Conservation (phyloP, 30 jellyfish, hydroid and myxozoan species). For the Chironex yamaguchii region DNA sequence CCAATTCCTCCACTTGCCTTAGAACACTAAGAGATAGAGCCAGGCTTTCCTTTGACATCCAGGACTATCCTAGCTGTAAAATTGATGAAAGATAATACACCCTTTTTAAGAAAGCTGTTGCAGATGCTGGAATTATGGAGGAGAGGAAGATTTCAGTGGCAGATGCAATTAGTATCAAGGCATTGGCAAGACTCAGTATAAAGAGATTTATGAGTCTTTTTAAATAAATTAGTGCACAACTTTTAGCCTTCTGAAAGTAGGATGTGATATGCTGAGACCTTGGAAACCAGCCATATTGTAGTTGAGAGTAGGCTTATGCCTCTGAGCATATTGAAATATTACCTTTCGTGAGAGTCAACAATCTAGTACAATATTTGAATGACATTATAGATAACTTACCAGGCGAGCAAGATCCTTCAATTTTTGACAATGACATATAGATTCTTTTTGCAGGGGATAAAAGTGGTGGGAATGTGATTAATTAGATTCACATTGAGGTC, state of each 20-base stretch:
- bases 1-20: not conserved
- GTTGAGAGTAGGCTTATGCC: too few species aligned
- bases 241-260: slow-evolving; percentile 10
- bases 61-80: not conserved
- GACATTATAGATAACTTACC: not conserved
- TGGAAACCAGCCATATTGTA: too few species aligned
- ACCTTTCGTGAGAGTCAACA: too few species aligned
- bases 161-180: slow-evolving; percentile 17
- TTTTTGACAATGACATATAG: slow-evolving; percentile 35
- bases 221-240: too few species aligned
- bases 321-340: too few species aligned
- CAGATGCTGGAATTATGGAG: not conserved
- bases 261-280: not conserved
- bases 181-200: slow-evolving; percentile 20
- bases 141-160: slow-evolving; percentile 2
- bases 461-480: slow-evolving; percentile 50
- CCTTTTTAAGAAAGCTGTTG: slow-evolving; percentile 19
- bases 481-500: slow-evolving; percentile 47
- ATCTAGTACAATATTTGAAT: not conserved
- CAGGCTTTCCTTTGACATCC: not conserved
- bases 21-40: not conserved
- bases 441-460: slow-evolving; percentile 56
- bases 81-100: not conserved
- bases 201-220: too few species aligned
- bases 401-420: slow-evolving; percentile 44